Evolutionary conservation across 2,888 invertebrate genomes (phyloP).

Genomic region (Hypomecis atomaria): DNA sequence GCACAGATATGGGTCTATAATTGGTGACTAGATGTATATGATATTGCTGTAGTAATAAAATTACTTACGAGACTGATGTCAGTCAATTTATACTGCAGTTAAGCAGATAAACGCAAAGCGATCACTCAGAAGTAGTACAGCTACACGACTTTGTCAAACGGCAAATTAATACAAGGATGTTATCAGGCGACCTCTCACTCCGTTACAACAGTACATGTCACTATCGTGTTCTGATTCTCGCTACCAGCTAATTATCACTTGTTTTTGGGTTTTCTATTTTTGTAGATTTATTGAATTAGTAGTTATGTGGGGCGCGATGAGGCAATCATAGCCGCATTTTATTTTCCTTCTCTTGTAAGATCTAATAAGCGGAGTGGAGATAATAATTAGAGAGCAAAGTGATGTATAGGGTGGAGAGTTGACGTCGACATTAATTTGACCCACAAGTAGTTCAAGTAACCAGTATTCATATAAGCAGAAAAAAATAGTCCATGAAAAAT

Average conservation of each 20-base stretch:
- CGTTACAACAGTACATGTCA: slow-evolving; percentile 54
- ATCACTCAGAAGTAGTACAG: slow-evolving; percentile 4
- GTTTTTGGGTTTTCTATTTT: slow-evolving; percentile 25
- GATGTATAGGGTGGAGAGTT: too few relatives aligned
- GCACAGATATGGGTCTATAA: too few relatives aligned
- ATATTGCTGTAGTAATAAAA: too few relatives aligned
- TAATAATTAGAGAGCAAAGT: too few relatives aligned
- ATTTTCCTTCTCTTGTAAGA: background rate
- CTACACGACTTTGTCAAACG: slow-evolving; percentile 23
- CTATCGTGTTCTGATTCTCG: slow-evolving; percentile 44
- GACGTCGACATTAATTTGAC: too few relatives aligned
- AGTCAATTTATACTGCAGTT: background rate
- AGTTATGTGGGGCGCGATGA: slow-evolving; percentile 3
- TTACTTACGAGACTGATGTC: too few relatives aligned
- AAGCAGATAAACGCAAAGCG: background rate
- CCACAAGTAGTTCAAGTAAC: too few relatives aligned
- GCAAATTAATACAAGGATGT: slow-evolving; percentile 72
- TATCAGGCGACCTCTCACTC: slow-evolving; percentile 64
- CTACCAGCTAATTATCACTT: slow-evolving; percentile 47
- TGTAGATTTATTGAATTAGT: slow-evolving; percentile 17
- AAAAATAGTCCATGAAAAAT: too few relatives aligned
- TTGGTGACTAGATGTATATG: too few relatives aligned
- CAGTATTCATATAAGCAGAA: too few relatives aligned
- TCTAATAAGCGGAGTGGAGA: too few relatives aligned
- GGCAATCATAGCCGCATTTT: background rate